These are phyloP conservation scores for Sminthopsis crassicaudata DNA, from an alignment of 2,113 vertebrate genomes.

Conservation along the genomic window DNA sequence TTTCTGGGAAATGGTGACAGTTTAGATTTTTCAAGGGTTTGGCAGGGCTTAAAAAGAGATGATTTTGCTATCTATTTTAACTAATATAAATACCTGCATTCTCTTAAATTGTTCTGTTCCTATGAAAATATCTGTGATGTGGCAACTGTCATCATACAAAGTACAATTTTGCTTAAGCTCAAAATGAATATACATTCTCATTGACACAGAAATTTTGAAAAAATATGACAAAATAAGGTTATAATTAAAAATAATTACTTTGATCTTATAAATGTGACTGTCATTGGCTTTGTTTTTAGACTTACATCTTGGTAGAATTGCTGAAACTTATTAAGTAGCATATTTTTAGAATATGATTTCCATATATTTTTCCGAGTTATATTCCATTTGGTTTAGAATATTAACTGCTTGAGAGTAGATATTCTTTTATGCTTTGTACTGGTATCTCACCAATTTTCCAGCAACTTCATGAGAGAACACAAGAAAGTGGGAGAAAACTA, in stretches of 20 bases:
- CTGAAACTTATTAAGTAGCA: neutral
- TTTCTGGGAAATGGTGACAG: neutral
- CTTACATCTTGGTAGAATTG: neutral
- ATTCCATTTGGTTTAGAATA: neutral
- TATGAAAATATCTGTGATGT: neutral
- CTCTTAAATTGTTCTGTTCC: neutral
- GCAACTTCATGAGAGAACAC: neutral
- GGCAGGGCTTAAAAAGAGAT: neutral
- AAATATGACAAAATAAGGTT: neutral
- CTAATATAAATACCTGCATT: neutral
- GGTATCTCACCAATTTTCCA: neutral
- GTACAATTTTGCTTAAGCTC: neutral
- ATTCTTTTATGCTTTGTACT: neutral
- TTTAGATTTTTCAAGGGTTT: neutral
- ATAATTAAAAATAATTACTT: neutral
- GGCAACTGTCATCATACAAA: neutral
- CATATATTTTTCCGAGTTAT: neutral
- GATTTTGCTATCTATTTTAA: neutral
- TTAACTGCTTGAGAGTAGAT: neutral
- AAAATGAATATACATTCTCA: neutral
- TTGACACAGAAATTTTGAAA: neutral
- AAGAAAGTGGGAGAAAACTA: neutral
- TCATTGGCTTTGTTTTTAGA: neutral
- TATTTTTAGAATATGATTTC: neutral
- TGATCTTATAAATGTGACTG: neutral